Evolutionary conservation across 1,140 invertebrate species (phyloP), one percentile per base, ranked within the genome.

Genomic region (Luehdorfia chinensis): DNA sequence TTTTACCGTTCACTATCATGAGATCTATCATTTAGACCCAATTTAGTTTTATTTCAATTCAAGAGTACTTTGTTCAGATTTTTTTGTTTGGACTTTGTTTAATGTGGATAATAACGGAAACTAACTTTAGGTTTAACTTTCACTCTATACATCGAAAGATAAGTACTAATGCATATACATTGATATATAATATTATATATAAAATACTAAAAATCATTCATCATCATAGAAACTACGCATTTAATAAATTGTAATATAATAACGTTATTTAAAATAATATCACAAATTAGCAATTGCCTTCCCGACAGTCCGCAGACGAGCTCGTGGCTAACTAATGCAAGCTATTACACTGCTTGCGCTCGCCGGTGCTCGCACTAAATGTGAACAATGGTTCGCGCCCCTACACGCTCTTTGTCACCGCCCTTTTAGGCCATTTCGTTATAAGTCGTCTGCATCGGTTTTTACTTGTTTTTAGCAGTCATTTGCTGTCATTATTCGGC

Each of bases 281-380:
- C 13, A 19, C n/a, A 1, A 25, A 13, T 14, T 27, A 16, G 9
- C 11, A 15, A 15, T 28, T 28, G 8, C 14, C 12, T 43, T 11
- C 39, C 25, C 49, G 48, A 51, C 31, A 18, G 48, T 53, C 51
- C 57, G 14, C 18, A 36, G 33, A 28, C 23, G 12, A 18, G 48
- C 33, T 47, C 39, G 50, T 43, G 39, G 39, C 36, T 51, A 47
- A 55, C 56, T 55, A 59, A 66, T 63, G 60, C 52, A 51, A 55
- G 49, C 56, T 53, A 66, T 66, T 55, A 47, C 53, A 46, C 46
- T 47, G 55, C 47, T 58, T 39, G 33, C 45, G 51, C 18, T 25
- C 15, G 15, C 39, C 34, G 50, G 9, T 12, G 23, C 6, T 27
- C 7, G 46, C 44, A 31, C 39, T 43, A 43, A 41, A 44, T 34